Percentiles rank a stretch among this genome's conserved stretches.
Evolutionary conservation across 2,797 vertebrate species (phyloP).

Genomic region (Cryptoblepharus egeriae): DNA sequence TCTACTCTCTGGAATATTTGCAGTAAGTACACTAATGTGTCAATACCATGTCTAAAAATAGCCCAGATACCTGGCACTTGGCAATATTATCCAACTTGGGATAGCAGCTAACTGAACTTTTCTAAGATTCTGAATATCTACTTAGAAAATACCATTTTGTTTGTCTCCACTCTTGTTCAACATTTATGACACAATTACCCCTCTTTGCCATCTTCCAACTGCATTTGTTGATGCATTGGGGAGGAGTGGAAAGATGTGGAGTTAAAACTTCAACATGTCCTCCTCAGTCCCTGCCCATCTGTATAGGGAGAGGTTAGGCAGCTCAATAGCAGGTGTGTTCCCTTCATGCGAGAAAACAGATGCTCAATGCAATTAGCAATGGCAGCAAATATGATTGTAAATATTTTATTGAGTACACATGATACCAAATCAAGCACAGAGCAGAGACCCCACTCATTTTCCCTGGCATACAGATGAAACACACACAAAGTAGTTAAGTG

Average conservation of each 20-base stretch:
- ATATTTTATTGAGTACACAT: neutral
- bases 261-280: neutral
- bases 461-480: neutral
- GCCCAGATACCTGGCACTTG: neutral
- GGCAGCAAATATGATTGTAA: conserved; percentile 1
- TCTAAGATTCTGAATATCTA: neutral
- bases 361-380: neutral
- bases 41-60: neutral
- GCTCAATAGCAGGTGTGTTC: neutral
- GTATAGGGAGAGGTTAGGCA: neutral
- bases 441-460: conserved; percentile 8
- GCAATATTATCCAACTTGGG: neutral
- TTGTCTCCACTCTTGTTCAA: neutral
- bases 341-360: neutral
- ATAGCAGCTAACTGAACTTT: neutral
- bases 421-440: neutral
- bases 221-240: neutral
- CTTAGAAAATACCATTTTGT: neutral
- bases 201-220: neutral
- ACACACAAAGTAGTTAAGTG: neutral
- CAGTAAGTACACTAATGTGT: neutral
- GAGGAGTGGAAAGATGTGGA: neutral
- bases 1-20: neutral
- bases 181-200: neutral
- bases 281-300: neutral